Evolutionary conservation across 2,888 invertebrate species (phyloP).

Genomic region (Agrotis ipsilon): DNA sequence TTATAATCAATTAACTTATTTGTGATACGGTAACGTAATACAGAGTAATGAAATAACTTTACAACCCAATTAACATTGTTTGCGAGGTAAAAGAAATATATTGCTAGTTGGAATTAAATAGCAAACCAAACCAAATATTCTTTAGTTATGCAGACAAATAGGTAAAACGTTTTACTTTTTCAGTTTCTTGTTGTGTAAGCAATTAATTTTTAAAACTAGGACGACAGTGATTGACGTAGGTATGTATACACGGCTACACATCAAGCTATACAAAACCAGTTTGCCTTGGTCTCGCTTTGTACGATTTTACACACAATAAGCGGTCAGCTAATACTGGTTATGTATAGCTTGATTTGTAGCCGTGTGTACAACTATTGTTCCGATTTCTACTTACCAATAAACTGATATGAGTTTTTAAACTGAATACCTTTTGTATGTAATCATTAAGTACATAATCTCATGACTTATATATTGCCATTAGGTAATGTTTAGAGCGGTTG

Average conservation of each 20-base stretch:
- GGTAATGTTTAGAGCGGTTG: too few species aligned
- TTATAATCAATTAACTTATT: slow-evolving; percentile 46
- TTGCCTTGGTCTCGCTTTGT: too few species aligned
- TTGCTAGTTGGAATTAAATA: slow-evolving; percentile 13
- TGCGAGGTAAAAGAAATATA: slow-evolving; percentile 44
- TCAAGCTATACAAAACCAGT: too few species aligned
- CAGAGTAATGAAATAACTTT: slow-evolving; percentile 58
- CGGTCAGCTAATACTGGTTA: too few species aligned
- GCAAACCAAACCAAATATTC: slow-evolving; percentile 19
- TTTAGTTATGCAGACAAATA: slow-evolving; percentile 22
- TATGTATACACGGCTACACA: too few species aligned
- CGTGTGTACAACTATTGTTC: slow-evolving; percentile 2
- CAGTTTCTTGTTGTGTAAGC: slow-evolving; percentile 8
- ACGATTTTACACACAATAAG: too few species aligned
- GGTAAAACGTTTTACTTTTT: slow-evolving; percentile 13
- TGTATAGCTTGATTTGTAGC: too few species aligned
- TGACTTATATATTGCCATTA: background rate
- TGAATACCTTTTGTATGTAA: too few species aligned
- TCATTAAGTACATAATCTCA: background rate
- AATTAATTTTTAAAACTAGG: slow-evolving; percentile 33
- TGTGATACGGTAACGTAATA: slow-evolving; percentile 49
- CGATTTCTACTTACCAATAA: slow-evolving; percentile 2
- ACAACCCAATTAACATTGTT: slow-evolving; percentile 57
- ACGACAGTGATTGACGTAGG: slow-evolving; percentile 13
- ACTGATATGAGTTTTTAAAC: slow-evolving; percentile 6